phyloP scores from a whole-genome alignment of 2,888 invertebrate species.

The Colletes collaris region DNA sequence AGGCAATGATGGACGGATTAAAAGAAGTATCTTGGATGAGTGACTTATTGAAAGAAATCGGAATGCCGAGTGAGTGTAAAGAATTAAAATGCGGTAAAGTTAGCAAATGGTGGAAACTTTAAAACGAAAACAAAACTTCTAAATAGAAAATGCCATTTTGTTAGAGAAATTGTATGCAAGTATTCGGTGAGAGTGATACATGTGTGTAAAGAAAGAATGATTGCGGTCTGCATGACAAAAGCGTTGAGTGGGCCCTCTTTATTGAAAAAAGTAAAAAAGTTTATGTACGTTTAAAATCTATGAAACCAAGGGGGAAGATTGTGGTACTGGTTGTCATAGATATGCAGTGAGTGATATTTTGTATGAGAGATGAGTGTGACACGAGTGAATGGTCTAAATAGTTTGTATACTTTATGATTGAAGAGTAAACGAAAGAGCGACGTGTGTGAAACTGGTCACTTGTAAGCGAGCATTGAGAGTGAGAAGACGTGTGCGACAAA shows the following conservation, averaged over 20 bases:
- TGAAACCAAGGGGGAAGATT: no score
- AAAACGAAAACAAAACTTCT: slow-evolving; percentile 20
- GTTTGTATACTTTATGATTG: no score
- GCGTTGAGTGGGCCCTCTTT: neutral
- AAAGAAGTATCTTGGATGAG: slow-evolving; percentile 16
- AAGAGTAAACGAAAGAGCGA: no score
- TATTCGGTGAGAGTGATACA: neutral
- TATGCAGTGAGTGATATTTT: no score
- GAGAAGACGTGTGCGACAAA: no score
- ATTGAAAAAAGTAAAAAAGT: no score
- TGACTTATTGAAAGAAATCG: neutral
- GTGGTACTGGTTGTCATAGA: no score
- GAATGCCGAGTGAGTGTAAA: neutral
- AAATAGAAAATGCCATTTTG: slow-evolving; percentile 13
- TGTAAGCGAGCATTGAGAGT: no score
- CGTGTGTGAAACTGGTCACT: no score
- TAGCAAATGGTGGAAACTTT: slow-evolving; percentile 23
- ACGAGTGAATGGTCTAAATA: no score
- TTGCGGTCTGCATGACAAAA: neutral
- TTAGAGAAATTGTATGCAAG: neutral
- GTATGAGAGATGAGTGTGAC: no score
- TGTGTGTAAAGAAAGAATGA: neutral
- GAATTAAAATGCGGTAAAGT: slow-evolving; percentile 7
- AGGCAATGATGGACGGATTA: neutral
- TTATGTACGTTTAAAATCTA: no score